Base-by-base conservation (phyloP, 1,140 invertebrate species). In the Philotrypesis tridentata region DNA sequence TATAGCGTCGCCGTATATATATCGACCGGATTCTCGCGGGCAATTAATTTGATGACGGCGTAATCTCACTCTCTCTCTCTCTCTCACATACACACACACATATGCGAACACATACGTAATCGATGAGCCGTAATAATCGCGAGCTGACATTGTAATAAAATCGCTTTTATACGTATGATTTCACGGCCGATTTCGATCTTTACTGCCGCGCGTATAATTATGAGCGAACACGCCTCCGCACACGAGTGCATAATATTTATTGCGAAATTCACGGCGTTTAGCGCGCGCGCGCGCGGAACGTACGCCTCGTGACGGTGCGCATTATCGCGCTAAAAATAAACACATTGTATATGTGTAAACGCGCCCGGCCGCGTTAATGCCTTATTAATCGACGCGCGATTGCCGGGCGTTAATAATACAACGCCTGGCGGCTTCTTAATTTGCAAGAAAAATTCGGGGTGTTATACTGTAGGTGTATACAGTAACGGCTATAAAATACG, bases 71-170 rank as follows among this genome's bases (percentile, higher is more conserved):
- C 43, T 17, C 33, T 37, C 33, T 68, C 25, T 37, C 33, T 37
- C 33, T 37, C 33, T 37, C 33, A 5, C 33, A 5, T 9, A 5
- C 33, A 5, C 61, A 21, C 33, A 1, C 43, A 2, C 43, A 0
- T 9, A 5, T 37, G 33, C 33, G 40, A 1, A 11, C 11, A 14
- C 43, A 5, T 7, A 17, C 48, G 9, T 43, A 23, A 71, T 71
- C 68, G 33, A 71, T 71, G 68, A 71, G 33, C 68, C 33, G 68
- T 40, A 40, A 71, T 71, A 40, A 71, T 71, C 68, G 31, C 17
- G n/a, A 6, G 33, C 68, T 25, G 68, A 71, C 68, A 43, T 71
- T 71, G 68, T 71, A 71, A 43, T 71, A 71, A 43, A 71, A 71
- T 12, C 68, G 68, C 8, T 40, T 40, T 71, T 37, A n/a, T n/a